A percentile compares a stretch with the other conserved stretches of the same genome.
These are phyloP conservation scores for Styela plicata DNA, from an alignment of 23 tunicate genomes.

Conservation along the genomic window DNA sequence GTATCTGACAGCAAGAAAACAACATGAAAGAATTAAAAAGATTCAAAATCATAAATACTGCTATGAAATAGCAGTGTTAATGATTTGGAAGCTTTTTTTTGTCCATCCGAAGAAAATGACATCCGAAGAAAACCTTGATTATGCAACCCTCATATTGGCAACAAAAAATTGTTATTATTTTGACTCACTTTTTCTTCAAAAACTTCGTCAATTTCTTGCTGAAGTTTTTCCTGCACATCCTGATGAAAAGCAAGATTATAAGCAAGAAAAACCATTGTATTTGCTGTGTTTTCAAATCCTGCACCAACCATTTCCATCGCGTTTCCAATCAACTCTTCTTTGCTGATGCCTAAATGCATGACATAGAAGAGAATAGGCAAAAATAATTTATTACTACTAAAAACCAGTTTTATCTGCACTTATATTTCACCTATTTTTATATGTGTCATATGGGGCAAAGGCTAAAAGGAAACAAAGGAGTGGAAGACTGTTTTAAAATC, in stretches of 20 bases:
- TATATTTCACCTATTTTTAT: neutral
- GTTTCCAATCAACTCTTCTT: slow-evolving; percentile 66
- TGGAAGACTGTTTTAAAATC: neutral
- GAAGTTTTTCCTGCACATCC: slow-evolving; percentile 58
- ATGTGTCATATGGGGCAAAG: neutral
- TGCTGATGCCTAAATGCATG: slow-evolving; percentile 41
- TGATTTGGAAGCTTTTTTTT: no score
- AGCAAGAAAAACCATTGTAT: slow-evolving; percentile 49
- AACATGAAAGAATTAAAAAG: no score
- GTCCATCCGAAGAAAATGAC: no score
- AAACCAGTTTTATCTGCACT: neutral
- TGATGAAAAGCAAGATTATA: slow-evolving; percentile 63
- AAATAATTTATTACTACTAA: neutral
- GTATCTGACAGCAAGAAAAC: no score
- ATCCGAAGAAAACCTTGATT: no score
- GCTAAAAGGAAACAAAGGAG: neutral
- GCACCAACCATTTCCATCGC: slow-evolving; percentile 63
- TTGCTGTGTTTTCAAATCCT: slow-evolving; percentile 77
- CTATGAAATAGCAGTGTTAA: no score
- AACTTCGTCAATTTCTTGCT: slow-evolving; percentile 52
- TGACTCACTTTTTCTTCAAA: slow-evolving; percentile 40
- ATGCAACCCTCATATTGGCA: no score
- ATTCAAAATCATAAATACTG: no score
- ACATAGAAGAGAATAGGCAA: neutral
- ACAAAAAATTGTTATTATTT: no score